Percentiles rank a stretch among this genome's conserved stretches.
Evolutionary conservation across 2,888 invertebrate species (phyloP).

Genomic region (Keiferia lycopersicella): DNA sequence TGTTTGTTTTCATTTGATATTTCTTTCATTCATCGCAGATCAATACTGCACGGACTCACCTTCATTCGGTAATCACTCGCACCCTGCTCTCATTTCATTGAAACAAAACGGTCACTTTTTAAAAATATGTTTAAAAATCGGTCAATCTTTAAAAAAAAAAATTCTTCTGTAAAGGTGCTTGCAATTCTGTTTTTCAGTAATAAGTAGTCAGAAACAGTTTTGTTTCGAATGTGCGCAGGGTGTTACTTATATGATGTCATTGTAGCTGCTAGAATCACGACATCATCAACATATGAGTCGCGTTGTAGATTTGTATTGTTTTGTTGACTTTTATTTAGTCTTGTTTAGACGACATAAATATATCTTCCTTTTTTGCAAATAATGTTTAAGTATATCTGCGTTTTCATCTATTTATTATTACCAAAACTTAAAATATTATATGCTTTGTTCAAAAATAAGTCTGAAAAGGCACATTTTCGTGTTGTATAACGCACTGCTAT

Average conservation of each 20-base stretch:
- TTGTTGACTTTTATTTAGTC: too few species aligned
- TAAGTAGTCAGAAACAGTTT: background rate
- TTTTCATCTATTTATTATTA: too few species aligned
- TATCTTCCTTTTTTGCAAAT: too few species aligned
- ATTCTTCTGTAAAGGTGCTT: too few species aligned
- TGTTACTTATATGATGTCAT: background rate
- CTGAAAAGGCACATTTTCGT: conserved; percentile 5
- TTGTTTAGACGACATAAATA: too few species aligned
- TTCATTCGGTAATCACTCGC: background rate
- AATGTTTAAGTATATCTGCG: too few species aligned
- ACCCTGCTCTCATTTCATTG: background rate
- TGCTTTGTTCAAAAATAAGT: background rate
- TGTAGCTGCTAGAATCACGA: conserved; percentile 8
- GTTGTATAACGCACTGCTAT: background rate
- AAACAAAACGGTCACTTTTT: background rate
- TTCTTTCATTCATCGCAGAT: conserved; percentile 9
- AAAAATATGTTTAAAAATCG: background rate
- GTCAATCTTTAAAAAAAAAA: too few species aligned
- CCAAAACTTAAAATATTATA: too few species aligned
- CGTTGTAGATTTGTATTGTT: too few species aligned
- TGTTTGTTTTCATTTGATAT: conserved; percentile 14
- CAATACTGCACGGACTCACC: background rate
- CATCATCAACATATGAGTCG: background rate
- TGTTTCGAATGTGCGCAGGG: background rate
- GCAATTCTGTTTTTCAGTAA: too few species aligned